These are phyloP conservation scores for Bryconaethiops microstoma DNA, from an alignment of 2,797 vertebrate genomes.

Conservation along the genomic window DNA sequence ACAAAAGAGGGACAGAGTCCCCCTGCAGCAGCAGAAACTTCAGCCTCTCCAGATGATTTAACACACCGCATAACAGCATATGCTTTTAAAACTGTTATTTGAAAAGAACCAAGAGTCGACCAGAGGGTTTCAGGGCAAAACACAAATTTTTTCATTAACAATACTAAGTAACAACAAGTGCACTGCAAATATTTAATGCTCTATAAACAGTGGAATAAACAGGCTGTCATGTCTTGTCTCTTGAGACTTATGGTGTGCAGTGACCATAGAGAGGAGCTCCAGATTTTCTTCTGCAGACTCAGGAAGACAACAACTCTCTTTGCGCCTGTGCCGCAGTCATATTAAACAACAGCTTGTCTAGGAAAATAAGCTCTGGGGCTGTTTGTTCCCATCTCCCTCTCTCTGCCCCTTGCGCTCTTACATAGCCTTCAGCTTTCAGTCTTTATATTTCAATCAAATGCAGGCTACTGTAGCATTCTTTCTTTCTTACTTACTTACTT, in stretches of 20 bases:
- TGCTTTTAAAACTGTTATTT: slow-evolving; percentile 57
- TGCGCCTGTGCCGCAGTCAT: slow-evolving; percentile 66
- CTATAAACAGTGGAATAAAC: slow-evolving; percentile 64
- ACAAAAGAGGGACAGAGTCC: slow-evolving; percentile 45
- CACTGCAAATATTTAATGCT: slow-evolving; percentile 63
- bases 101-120: slow-evolving; percentile 58
- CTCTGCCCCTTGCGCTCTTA: slow-evolving; percentile 34
- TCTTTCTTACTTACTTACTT: slow-evolving; percentile 14
- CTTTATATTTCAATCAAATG: slow-evolving; percentile 30
- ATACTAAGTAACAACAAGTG: slow-evolving; percentile 56
- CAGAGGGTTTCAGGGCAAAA: slow-evolving; percentile 49
- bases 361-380: slow-evolving; percentile 70
- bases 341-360: slow-evolving; percentile 77
- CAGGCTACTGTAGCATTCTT: slow-evolving; percentile 16
- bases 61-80: slow-evolving; percentile 59
- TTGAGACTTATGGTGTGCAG: slow-evolving; percentile 55
- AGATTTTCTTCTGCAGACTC: slow-evolving; percentile 61
- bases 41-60: slow-evolving; percentile 58
- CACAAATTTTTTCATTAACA: slow-evolving; percentile 52
- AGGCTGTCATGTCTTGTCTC: slow-evolving; percentile 52
- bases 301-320: slow-evolving; percentile 68
- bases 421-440: slow-evolving; percentile 15
- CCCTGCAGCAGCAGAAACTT: slow-evolving; percentile 43
- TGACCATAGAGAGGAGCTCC: slow-evolving; percentile 54
- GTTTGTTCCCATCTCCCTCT: slow-evolving; percentile 61